Evolutionary conservation across 2,797 vertebrate genomes (phyloP), one percentile per base, ranked within the genome.

Genomic region (Parauchenoglanis ngamensis): DNA sequence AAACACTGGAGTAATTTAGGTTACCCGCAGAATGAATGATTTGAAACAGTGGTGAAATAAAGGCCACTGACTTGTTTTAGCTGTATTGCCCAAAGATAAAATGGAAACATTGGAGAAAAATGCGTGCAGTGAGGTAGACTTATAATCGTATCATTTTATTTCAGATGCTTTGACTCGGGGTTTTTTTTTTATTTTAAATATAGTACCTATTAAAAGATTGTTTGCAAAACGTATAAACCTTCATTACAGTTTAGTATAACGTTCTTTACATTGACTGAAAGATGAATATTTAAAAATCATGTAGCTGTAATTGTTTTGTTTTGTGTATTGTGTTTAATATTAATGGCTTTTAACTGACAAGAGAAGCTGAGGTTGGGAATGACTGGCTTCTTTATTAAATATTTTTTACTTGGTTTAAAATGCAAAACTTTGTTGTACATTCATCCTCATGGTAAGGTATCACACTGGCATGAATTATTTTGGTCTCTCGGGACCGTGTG

Each of bases 11-110:
- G 25, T 67, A 19, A 82, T 82, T 49, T 67, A 28, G 40, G 21
- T 80, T 80, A 61, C 17, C 15, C 80, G 28, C 59, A 82, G 52
- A 40, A 82, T 52, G 4, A 65, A 49, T 46, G 44, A 65, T 61
- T 80, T 61, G 31, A 80, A 80, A 80, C 56, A 80, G 23, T 67
- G 44, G 61, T 65, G 44, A 82, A 52, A 52, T 35, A 21, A 68
- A 83, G 4, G 17, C 80, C n/a, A 65, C 13, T 49, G 61, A 31
- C 31, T 67, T 65, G 23, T 28, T 19, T 65, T 28, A 49, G n/a
- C n/a, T 82, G 61, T 23, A 12, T 8, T 67, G 59, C 23, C 59
- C 25, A 65, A 65, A 19, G 25, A 44, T 8, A 11, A 44, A 63
- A 46, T 46, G 23, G 52, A n/a, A 80, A 25, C 56, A 40, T 40